Evolutionary conservation across 1,140 invertebrate species (phyloP), one percentile per base, ranked within the genome.

Genomic region (Cepaea nemoralis): DNA sequence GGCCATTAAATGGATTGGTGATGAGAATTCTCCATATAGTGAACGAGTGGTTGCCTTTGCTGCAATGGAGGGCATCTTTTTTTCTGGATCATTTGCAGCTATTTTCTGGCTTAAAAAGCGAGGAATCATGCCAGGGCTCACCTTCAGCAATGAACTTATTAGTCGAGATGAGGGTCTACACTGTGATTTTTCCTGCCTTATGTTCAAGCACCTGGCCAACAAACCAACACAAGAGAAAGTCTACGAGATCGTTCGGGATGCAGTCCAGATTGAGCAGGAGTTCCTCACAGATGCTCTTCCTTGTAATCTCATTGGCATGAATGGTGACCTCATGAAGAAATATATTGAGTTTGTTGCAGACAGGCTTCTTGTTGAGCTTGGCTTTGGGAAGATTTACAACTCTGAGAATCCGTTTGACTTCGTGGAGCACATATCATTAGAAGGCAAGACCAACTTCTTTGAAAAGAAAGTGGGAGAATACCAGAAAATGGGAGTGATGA

Each of bases 261-360:
- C 99, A 1, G 99, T 99, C 0, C 90, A 88, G 37, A 99, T 99
- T 88, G 99, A 99, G 92, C 96, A 99, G 92, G 97, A 99, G 92
- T 99, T 99, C 92, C 93, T 99, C 0, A 99, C 97, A 0, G 97
- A 98, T 78, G 97, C 99, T 0, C 92, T 99, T 40, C 98, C 99
- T 0, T 95, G 96, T 3, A 94, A 95, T 42, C 93, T 99, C 87
- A 97, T 99, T 86, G 98, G 98, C 83, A 99, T 99, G 98, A 99
- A 99, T 90, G 97, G 96, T 88, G 93, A 94, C 27, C 93, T 98
- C 0, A 99, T 99, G 98, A 96, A 95, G 37, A 93, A 96, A 81
- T 99, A 99, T 91, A 99, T 99, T 80, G 98, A 99, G 93, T 99
- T 98, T 93, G 98, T 99, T 1, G 98, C 98, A 39, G 99, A 99